Base-by-base conservation (phyloP, 2,797 vertebrate species). In the Dicrostonyx torquatus region DNA sequence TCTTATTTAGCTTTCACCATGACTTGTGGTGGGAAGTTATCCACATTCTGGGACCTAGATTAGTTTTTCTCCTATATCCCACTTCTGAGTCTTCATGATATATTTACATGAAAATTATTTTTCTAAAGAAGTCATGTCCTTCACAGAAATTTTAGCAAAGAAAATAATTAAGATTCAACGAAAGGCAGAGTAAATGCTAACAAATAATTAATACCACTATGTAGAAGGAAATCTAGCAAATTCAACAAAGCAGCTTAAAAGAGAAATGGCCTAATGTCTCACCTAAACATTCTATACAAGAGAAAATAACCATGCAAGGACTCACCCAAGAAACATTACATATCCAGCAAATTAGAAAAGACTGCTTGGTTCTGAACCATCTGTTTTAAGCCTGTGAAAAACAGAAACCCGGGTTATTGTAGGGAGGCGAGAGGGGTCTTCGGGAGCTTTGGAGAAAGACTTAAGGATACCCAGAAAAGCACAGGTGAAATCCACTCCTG, bases 101-200 rank as follows among this genome's bases (percentile, higher is more conserved):
- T 75, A 50, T 58, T 78, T 91, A 53, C 17, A 45, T 29, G 1
- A 2, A 20, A 48, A 68, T 60, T 12, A 53, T 93, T 53, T n/a
- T 13, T 15, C n/a, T 22, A 64, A 88, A 68, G 2, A 24, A 48
- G 64, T 77, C 4, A 26, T 58, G 78, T 37, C 17, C n/a, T 88
- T 80, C 77, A 62, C 45, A 82, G 15, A 94, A 90, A 78, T 77
- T 94, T 94, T 78, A 43, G 48, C 70, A 50, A 24, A 93, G 88
- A 82, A 78, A 75, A 45, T 31, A 13, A 45, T 86, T 87, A 75
- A 58, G 17, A 73, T 72, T 87, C 15, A 31, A 14, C 10, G 29
- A 43, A 72, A 87, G n/a, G 15, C 12, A 48, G 48, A 72, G 24
- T 86, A 5, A 17, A 6, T 26, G 83, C 43, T 68, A 90, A 55